Evolutionary conservation across 1,140 invertebrate genomes (phyloP).

Genomic region (Macrostomum lignano): DNA sequence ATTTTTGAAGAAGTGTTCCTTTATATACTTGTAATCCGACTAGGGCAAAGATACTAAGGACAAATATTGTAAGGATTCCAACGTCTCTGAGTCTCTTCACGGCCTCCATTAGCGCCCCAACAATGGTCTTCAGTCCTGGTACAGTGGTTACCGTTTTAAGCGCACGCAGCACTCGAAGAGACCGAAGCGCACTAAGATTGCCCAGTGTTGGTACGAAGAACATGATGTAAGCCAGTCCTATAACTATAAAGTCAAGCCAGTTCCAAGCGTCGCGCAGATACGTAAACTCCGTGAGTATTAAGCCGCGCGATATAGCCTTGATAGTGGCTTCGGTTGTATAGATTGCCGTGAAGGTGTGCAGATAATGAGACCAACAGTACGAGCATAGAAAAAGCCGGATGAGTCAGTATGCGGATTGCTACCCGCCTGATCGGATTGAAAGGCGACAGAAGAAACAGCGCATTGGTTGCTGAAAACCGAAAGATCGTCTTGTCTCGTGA

Average conservation of each 20-base stretch:
- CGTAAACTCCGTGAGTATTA: constrained; percentile 73
- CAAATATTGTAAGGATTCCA: constrained; percentile 93
- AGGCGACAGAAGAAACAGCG: constrained; percentile 68
- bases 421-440: constrained; percentile 85
- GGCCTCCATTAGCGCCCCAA: constrained; percentile 93
- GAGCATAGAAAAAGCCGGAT: constrained; percentile 70
- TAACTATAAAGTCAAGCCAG: constrained; percentile 80
- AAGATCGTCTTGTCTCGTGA: constrained; percentile 94
- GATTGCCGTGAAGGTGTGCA: constrained; percentile 72
- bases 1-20: constrained; percentile 82
- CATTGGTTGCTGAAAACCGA: constrained; percentile 81
- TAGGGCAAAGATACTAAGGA: constrained; percentile 82
- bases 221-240: constrained; percentile 76
- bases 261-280: constrained; percentile 88
- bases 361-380: constrained; percentile 79
- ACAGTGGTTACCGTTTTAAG: constrained; percentile 86
- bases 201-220: constrained; percentile 45
- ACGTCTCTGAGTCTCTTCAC: constrained; percentile 95
- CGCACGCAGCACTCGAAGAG: constrained; percentile 67
- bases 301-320: constrained; percentile 72
- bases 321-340: constrained; percentile 81
- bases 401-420: constrained; percentile 83
- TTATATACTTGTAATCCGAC: constrained; percentile 94
- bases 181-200: constrained; percentile 63
- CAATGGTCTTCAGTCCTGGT: constrained; percentile 93